Conservation (phyloP, 2,113 vertebrate species). For the Sinocyclocheilus grahami region DNA sequence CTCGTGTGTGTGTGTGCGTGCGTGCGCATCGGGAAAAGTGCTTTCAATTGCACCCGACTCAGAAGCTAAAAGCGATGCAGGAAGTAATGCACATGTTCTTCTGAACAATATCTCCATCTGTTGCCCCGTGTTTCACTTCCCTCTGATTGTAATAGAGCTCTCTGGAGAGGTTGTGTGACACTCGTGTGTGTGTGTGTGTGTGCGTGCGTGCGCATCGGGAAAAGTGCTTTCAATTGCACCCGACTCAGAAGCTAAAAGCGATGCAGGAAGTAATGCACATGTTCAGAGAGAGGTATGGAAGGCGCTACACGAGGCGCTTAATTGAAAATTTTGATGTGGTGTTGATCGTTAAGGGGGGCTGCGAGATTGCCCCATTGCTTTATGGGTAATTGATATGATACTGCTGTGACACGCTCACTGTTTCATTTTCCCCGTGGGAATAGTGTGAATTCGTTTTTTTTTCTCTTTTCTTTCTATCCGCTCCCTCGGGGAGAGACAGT, state of each 20-base stretch:
- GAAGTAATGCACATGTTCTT: conserved; percentile 20
- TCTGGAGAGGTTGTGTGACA: neutral
- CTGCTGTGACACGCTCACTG: conserved; percentile 34
- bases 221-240: neutral
- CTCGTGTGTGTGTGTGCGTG: neutral
- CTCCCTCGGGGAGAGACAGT: conserved; percentile 26
- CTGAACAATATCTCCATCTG: conserved; percentile 25
- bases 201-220: neutral
- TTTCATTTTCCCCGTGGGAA: conserved; percentile 51
- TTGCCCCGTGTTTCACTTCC: neutral
- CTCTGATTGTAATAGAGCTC: conserved; percentile 9
- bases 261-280: neutral
- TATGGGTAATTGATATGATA: conserved; percentile 56
- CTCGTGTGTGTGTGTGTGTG: neutral
- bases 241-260: neutral
- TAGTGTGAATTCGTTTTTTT: conserved; percentile 51
- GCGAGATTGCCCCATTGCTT: conserved; percentile 7
- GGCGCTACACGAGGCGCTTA: neutral
- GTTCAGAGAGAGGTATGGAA: conserved; percentile 30
- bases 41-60: neutral
- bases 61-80: neutral
- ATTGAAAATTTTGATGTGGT: conserved; percentile 48
- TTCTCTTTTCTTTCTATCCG: conserved; percentile 16
- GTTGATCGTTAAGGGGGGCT: conserved; percentile 1
- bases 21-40: neutral